phyloP scores from a whole-genome alignment of 2,888 invertebrate genomes.

The Caenorhabditis imperialis region DNA sequence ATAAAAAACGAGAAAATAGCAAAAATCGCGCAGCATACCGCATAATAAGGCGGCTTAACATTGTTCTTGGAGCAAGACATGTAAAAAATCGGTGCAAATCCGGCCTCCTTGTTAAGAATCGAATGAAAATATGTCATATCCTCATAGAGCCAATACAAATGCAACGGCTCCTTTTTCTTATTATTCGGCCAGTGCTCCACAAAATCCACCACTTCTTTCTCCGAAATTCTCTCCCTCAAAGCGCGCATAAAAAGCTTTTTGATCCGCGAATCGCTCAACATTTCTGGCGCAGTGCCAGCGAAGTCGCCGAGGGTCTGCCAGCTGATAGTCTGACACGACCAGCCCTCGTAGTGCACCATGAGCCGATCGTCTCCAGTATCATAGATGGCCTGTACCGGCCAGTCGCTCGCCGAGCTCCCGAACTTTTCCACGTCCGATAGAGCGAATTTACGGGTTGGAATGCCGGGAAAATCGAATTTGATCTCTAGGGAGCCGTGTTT shows the following conservation, averaged over 20 bases:
- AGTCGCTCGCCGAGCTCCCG: neutral
- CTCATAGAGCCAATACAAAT: conserved; percentile 14
- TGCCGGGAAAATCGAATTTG: neutral
- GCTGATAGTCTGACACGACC: conserved; percentile 1
- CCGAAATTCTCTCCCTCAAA: too few species aligned
- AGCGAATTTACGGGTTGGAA: conserved; percentile 12
- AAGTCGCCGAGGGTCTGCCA: neutral
- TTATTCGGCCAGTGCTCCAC: too few species aligned
- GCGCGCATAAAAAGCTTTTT: too few species aligned
- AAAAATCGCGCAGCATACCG: conserved; percentile 13
- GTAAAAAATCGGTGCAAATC: conserved; percentile 20
- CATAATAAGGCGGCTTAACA: neutral
- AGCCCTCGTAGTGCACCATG: conserved; percentile 32
- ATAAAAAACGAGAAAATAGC: neutral
- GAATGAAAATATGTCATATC: conserved; percentile 39
- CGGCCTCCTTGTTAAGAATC: conserved; percentile 3
- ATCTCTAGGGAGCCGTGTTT: neutral
- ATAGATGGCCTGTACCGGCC: conserved; percentile 18
- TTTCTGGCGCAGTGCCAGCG: neutral
- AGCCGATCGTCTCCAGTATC: neutral
- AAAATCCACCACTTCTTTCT: too few species aligned
- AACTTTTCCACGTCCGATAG: neutral
- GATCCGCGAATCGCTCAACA: too few species aligned
- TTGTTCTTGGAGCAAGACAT: neutral
- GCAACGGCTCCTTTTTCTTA: too few species aligned